Conservation (phyloP, 2,888 invertebrate species). For the Archaeoteleia sp. region DNA sequence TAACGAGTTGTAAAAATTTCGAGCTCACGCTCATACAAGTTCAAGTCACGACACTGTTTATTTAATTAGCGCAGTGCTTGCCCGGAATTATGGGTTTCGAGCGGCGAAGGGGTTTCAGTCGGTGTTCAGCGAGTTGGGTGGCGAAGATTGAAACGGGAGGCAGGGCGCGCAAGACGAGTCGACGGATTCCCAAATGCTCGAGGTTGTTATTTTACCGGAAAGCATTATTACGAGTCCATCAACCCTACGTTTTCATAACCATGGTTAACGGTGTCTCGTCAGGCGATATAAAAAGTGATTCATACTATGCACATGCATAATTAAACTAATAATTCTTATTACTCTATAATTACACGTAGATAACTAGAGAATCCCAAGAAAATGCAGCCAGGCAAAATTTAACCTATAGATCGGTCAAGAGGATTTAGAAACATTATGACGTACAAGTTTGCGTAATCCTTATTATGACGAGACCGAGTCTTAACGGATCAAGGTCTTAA, state of each 20-base stretch:
- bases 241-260: slow-evolving; percentile 52
- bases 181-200: slow-evolving; percentile 49
- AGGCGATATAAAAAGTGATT: slow-evolving; percentile 24
- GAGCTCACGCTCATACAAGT: slow-evolving; percentile 37
- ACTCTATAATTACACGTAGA: no score
- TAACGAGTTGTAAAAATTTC: slow-evolving; percentile 49
- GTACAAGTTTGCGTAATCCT: no score
- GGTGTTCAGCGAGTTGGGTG: slow-evolving; percentile 43
- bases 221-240: slow-evolving; percentile 61
- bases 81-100: slow-evolving; percentile 62
- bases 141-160: slow-evolving; percentile 52
- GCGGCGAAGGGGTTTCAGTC: slow-evolving; percentile 49
- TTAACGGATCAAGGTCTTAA: no score
- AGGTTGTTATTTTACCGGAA: slow-evolving; percentile 64
- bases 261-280: slow-evolving; percentile 37
- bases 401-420: no score
- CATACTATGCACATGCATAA: no score
- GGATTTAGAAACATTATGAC: no score
- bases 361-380: no score
- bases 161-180: slow-evolving; percentile 26
- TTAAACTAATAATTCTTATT: no score
- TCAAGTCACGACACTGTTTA: slow-evolving; percentile 51
- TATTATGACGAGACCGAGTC: no score
- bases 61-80: slow-evolving; percentile 60
- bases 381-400: no score